These are phyloP conservation scores for Pseudanteris insignis DNA, from an alignment of 2,888 invertebrate genomes.

Conservation along the genomic window DNA sequence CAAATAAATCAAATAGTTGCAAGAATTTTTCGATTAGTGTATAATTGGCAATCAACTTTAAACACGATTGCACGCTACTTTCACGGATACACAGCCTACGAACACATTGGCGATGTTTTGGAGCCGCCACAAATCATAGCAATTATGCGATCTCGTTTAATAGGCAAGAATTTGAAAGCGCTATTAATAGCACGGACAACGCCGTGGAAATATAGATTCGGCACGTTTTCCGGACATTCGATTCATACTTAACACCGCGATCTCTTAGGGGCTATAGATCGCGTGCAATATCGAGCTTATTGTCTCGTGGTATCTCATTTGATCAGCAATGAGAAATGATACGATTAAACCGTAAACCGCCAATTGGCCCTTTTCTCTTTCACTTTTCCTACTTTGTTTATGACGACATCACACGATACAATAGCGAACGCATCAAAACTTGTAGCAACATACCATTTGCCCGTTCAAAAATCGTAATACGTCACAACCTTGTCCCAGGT, in stretches of 20 bases:
- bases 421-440: conserved; percentile 37
- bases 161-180: conserved; percentile 25
- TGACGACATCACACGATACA: conserved; percentile 30
- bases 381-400: conserved; percentile 38
- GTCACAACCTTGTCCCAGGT: conserved; percentile 15
- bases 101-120: too few relatives aligned
- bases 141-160: conserved; percentile 27
- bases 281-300: conserved; percentile 47
- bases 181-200: conserved; percentile 25
- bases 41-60: too few relatives aligned
- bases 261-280: conserved; percentile 46
- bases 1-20: too few relatives aligned
- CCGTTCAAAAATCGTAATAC: conserved; percentile 27
- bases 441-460: conserved; percentile 33
- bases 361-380: conserved; percentile 43
- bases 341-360: conserved; percentile 50
- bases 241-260: conserved; percentile 38
- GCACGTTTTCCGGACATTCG: conserved; percentile 38
- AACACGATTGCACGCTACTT: too few relatives aligned
- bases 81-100: too few relatives aligned
- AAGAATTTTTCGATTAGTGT: too few relatives aligned
- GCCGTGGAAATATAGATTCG: conserved; percentile 32
- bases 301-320: conserved; percentile 53
- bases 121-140: conserved; percentile 19
- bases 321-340: conserved; percentile 52